A percentile compares a stretch with the other conserved stretches of the same genome.
phyloP scores from a whole-genome alignment of 2,888 invertebrate species.

The Nesidiocoris tenuis region DNA sequence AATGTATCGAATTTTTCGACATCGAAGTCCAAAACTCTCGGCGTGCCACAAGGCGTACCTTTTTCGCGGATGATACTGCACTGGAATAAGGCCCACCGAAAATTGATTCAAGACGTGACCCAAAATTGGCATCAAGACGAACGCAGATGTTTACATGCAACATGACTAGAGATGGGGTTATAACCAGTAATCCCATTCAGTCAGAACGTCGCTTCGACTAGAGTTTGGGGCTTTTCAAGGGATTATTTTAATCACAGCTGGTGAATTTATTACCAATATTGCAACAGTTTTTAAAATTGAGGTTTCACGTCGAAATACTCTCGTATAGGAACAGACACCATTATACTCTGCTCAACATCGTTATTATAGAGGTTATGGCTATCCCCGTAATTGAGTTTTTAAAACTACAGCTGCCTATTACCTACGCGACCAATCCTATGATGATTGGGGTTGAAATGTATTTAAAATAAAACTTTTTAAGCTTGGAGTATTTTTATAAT shows the following conservation, averaged over 20 bases:
- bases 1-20: too few relatives aligned
- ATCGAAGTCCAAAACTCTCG: too few relatives aligned
- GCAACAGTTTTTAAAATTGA: neutral
- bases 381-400: too few relatives aligned
- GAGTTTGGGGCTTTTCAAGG: slow-evolving; percentile 31
- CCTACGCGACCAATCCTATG: too few relatives aligned
- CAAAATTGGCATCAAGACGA: neutral
- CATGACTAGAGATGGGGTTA: slow-evolving; percentile 41
- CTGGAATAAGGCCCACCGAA: neutral
- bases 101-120: too few relatives aligned
- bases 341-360: slow-evolving; percentile 4
- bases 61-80: too few relatives aligned
- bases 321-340: neutral
- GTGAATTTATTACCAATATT: neutral
- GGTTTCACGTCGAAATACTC: neutral
- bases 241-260: neutral
- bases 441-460: too few relatives aligned
- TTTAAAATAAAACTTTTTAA: too few relatives aligned
- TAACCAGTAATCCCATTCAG: slow-evolving; percentile 39
- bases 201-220: slow-evolving; percentile 29
- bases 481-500: too few relatives aligned
- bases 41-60: too few relatives aligned
- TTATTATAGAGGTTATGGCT: neutral
- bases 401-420: too few relatives aligned
- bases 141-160: slow-evolving; percentile 31